Conservation (phyloP, 2,888 invertebrate species). For the Drosophila rellima region DNA sequence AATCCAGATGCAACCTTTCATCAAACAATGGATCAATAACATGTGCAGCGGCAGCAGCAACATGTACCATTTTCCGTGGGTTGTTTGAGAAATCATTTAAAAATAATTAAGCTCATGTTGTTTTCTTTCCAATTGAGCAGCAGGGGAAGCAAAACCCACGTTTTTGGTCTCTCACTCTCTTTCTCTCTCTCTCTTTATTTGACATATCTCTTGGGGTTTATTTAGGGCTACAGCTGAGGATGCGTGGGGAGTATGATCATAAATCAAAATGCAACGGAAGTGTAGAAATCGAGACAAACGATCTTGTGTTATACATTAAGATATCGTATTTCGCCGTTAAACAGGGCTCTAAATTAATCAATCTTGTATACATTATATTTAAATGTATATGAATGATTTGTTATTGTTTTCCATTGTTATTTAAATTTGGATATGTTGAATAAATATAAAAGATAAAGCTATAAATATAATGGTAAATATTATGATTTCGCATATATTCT, state of each 20-base stretch:
- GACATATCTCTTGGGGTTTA: constrained; percentile 34
- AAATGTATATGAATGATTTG: constrained; percentile 12
- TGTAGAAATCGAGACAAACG: constrained; percentile 35
- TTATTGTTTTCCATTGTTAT: not conserved
- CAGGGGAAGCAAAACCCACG: constrained; percentile 35
- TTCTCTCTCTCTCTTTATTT: constrained; percentile 7
- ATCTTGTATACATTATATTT: constrained; percentile 1
- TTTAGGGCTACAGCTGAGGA: constrained; percentile 29
- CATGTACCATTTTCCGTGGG: constrained; percentile 48
- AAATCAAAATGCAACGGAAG: constrained; percentile 62
- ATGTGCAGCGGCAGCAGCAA: constrained; percentile 31
- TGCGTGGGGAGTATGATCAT: constrained; percentile 49
- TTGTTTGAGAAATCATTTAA: constrained; percentile 69
- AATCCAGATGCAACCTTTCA: constrained; percentile 13
- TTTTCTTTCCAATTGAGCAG: constrained; percentile 30
- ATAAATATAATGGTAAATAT: too few species aligned
- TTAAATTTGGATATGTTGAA: not conserved
- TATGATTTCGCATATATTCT: too few species aligned
- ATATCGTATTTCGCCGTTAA: constrained; percentile 43
- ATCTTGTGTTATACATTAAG: constrained; percentile 42
- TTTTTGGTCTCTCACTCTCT: not conserved
- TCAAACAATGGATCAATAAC: constrained; percentile 46
- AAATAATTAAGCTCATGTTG: constrained; percentile 75
- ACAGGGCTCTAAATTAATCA: constrained; percentile 18
- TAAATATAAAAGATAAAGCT: not conserved